phyloP scores from a whole-genome alignment of 2,113 vertebrate species.

The Ictalurus furcatus region DNA sequence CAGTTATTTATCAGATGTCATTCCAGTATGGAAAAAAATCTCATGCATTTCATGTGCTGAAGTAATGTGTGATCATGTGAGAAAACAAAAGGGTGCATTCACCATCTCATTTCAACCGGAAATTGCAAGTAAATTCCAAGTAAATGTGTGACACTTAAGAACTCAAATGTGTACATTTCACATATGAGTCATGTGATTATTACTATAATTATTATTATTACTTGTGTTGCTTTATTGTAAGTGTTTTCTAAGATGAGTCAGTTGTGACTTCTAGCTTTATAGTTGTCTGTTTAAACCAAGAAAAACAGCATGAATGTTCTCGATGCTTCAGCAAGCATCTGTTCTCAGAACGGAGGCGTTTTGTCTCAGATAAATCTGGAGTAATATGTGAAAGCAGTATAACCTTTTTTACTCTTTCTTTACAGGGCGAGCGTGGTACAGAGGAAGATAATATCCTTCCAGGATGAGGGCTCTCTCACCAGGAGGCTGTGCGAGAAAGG shows the following conservation, averaged over 20 bases:
- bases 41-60: too few species aligned
- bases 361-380: slow-evolving; percentile 8
- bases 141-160: neutral
- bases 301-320: neutral
- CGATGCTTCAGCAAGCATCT: neutral
- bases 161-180: neutral
- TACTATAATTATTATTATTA: neutral
- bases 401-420: slow-evolving; percentile 21
- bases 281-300: too few species aligned
- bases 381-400: neutral
- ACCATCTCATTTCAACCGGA: too few species aligned
- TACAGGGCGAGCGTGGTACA: slow-evolving; percentile 92
- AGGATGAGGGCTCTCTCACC: slow-evolving; percentile 92
- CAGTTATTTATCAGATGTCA: neutral
- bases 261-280: neutral
- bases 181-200: neutral
- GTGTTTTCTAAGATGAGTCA: neutral
- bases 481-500: slow-evolving; percentile 94
- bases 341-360: neutral
- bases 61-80: too few species aligned
- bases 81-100: too few species aligned
- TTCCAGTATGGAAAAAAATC: too few species aligned
- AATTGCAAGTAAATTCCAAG: too few species aligned
- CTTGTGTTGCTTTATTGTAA: neutral
- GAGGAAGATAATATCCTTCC: slow-evolving; percentile 92